A percentile compares a stretch with the other conserved stretches of the same genome.
phyloP scores from a whole-genome alignment of 2,797 vertebrate species.

The Helarctos malayanus region DNA sequence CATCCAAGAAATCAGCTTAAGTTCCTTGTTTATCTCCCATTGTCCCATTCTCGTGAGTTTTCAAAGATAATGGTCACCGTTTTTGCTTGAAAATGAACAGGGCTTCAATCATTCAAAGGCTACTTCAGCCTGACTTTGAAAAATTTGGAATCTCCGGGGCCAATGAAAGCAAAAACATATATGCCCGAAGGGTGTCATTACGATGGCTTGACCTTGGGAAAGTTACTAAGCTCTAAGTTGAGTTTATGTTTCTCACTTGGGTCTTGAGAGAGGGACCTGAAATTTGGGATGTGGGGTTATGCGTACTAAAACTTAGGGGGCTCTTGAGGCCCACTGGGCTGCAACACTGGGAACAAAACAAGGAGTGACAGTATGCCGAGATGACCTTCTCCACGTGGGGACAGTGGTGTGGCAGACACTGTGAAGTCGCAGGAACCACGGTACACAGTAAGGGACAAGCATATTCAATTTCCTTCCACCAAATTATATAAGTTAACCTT shows the following conservation, averaged over 20 bases:
- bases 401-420: neutral
- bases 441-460: rapidly evolving
- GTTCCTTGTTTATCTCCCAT: neutral
- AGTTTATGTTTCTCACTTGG: neutral
- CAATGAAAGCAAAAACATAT: rapidly evolving
- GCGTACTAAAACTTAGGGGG: neutral
- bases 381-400: neutral
- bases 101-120: neutral
- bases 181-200: neutral
- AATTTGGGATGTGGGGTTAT: neutral
- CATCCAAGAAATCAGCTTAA: constrained; percentile 29
- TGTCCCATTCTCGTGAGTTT: neutral
- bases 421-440: neutral
- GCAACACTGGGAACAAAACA: neutral
- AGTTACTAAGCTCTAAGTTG: neutral
- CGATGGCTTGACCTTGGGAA: neutral
- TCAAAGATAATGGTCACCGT: neutral
- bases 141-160: neutral
- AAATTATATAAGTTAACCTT: neutral
- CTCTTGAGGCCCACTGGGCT: neutral
- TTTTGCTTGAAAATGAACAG: neutral
- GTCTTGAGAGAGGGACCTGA: neutral
- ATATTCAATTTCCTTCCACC: neutral
- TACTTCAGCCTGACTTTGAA: neutral
- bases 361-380: neutral